Conservation (phyloP, 2,797 vertebrate species). For the Huso huso region DNA sequence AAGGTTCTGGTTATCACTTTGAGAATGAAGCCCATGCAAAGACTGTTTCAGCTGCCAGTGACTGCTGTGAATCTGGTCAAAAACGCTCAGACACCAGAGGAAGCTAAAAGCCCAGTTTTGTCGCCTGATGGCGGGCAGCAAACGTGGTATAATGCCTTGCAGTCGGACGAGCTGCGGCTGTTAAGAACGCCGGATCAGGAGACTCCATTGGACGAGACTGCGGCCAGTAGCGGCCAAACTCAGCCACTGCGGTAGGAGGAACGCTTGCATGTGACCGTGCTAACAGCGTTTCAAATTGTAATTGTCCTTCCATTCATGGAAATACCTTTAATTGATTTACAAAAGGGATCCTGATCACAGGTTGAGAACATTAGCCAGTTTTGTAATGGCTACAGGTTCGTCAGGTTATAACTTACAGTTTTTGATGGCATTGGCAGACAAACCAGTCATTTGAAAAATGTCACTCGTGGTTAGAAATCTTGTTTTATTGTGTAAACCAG, state of each 20-base stretch:
- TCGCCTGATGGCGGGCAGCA: constrained; percentile 62
- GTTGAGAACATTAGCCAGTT: too few species aligned
- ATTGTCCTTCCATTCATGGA: too few species aligned
- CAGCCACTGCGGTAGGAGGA: constrained; percentile 73
- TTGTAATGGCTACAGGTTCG: too few species aligned
- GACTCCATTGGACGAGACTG: constrained; percentile 28
- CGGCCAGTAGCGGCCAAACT: constrained; percentile 41
- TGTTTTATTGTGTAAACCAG: too few species aligned
- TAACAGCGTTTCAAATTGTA: too few species aligned
- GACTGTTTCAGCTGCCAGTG: constrained; percentile 77
- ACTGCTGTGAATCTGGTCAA: constrained; percentile 64
- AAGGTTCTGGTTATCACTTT: neutral
- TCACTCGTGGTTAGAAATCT: too few species aligned
- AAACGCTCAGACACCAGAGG: constrained; percentile 59
- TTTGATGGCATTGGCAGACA: too few species aligned
- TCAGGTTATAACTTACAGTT: too few species aligned
- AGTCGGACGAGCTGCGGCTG: constrained; percentile 75
- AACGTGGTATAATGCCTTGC: constrained; percentile 81
- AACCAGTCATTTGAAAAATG: too few species aligned
- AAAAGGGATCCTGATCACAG: too few species aligned
- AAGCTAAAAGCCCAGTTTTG: constrained; percentile 80
- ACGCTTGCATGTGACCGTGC: too few species aligned
- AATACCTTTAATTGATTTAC: too few species aligned
- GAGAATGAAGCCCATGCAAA: constrained; percentile 74
- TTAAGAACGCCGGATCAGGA: constrained; percentile 40